Base-by-base conservation (phyloP, 2,113 vertebrate species). In the Hydrochoerus hydrochaeris region DNA sequence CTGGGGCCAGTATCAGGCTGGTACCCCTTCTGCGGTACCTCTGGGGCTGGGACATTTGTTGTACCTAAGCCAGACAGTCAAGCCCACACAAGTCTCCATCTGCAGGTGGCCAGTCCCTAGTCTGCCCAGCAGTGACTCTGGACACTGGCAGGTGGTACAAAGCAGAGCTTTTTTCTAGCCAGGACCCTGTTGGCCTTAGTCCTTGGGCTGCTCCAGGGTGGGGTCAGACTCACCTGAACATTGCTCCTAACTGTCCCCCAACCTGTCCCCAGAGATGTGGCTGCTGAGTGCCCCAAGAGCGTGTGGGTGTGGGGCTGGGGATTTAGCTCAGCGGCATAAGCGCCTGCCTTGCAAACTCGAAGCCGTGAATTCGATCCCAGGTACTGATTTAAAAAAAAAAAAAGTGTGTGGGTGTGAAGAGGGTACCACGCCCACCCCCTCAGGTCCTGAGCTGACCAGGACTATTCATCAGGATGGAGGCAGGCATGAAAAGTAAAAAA, bases 11-110 rank as follows among this genome's bases (percentile, higher is more conserved):
- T 3, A 44, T 19, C 17, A 17, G 44, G 24, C 30, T 26, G 0
- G 3, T 9, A 12, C 0, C 38, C 44, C 84, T 57, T 32, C 30
- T 6, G 20, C 8, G 20, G 85, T 0, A 11, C 17, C 32, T 63
- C 62, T 67, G 16, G 26, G 54, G 80, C 9, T 41, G 12, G 7
- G 44, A 8, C 35, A 26, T 60, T 11, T 57, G 62, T 16, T 52
- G 16, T 65, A 30, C 60, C 7, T 0, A 1, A 10, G 49, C 58
- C 8, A 0, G 58, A 20, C 8, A 4, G 4, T 0, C 35, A 60
- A 54, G 4, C 26, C 22, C 63, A 2, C 41, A 38, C 7, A 35
- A 65, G 20, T n/a, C 28, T 16, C 60, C 4, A 13, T 41, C 52
- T 10, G 6, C 12, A 46, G 57, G 65, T 12, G n/a, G n/a, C 26